These are phyloP conservation scores for Gallinago stenura DNA, from an alignment of 2,797 vertebrate genomes.

Conservation along the genomic window DNA sequence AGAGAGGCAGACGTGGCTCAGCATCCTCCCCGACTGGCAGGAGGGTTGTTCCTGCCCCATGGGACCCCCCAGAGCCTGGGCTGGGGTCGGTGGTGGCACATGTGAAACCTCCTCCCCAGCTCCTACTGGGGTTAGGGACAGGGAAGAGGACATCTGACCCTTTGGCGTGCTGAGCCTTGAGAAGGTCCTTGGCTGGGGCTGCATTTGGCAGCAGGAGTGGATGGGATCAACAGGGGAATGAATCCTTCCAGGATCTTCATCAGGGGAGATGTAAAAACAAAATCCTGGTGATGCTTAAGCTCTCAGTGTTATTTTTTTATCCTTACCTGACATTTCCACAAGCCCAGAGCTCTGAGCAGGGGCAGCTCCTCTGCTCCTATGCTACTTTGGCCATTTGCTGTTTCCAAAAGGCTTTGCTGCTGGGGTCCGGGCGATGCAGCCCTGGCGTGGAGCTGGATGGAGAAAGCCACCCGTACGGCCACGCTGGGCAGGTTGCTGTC, in stretches of 20 bases:
- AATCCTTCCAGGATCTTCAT: not conserved
- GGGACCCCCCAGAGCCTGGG: not conserved
- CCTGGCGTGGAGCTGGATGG: accelerated
- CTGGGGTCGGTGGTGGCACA: not conserved
- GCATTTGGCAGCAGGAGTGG: not conserved
- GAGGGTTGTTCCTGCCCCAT: not conserved
- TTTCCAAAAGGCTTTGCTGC: not conserved
- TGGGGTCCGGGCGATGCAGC: not conserved
- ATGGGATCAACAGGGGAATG: not conserved
- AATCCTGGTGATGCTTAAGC: not conserved
- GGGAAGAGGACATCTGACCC: too few species aligned
- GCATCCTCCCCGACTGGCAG: accelerated
- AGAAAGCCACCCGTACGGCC: not conserved
- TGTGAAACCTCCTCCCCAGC: not conserved
- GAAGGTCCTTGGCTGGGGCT: not conserved
- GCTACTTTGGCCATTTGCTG: accelerated
- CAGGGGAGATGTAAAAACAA: not conserved
- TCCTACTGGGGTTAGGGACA: too few species aligned
- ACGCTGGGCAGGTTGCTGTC: accelerated
- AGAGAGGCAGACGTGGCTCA: not conserved
- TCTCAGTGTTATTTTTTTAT: not conserved
- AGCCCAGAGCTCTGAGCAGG: not conserved
- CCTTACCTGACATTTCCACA: not conserved
- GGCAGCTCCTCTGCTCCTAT: not conserved
- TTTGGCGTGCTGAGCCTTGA: not conserved